Percentiles rank a stretch among this genome's conserved stretches.
These are phyloP conservation scores for Caranx melampygus DNA, from an alignment of 2,113 vertebrate species.

Conservation along the genomic window DNA sequence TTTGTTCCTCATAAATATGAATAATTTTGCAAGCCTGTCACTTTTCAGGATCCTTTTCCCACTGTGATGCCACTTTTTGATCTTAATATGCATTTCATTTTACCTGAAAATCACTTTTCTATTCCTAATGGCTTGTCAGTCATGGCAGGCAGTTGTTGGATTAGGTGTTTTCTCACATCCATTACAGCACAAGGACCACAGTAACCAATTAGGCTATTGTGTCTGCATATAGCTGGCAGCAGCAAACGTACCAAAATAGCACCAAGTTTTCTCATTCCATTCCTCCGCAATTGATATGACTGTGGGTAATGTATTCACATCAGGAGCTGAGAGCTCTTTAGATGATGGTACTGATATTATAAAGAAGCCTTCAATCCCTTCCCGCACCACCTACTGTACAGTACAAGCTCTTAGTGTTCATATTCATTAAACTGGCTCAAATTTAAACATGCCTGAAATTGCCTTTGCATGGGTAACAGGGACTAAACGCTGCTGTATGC, in stretches of 20 bases:
- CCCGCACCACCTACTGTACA: conserved; percentile 17
- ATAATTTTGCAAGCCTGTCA: conserved; percentile 17
- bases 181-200: conserved; percentile 13
- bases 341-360: conserved; percentile 58
- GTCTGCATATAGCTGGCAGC: conserved; percentile 30
- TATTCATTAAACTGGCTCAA: conserved; percentile 41
- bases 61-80: conserved; percentile 1
- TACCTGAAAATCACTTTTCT: conserved; percentile 9
- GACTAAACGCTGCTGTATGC: conserved; percentile 4
- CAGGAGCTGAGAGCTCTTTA: conserved; percentile 62
- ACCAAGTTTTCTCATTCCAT: conserved; percentile 46
- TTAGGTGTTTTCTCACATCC: conserved; percentile 52
- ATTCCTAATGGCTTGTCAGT: conserved; percentile 62
- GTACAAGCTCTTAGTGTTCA: conserved; percentile 23
- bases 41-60: background rate
- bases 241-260: conserved; percentile 50
- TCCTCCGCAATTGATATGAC: conserved; percentile 44
- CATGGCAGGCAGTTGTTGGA: conserved; percentile 23
- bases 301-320: conserved; percentile 59
- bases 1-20: conserved; percentile 18
- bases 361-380: conserved; percentile 40
- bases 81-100: conserved; percentile 14
- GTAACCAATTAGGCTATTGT: conserved; percentile 55
- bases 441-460: conserved; percentile 33
- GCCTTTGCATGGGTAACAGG: background rate